phyloP scores from a whole-genome alignment of 2,113 vertebrate species.

The Saguinus imperator region DNA sequence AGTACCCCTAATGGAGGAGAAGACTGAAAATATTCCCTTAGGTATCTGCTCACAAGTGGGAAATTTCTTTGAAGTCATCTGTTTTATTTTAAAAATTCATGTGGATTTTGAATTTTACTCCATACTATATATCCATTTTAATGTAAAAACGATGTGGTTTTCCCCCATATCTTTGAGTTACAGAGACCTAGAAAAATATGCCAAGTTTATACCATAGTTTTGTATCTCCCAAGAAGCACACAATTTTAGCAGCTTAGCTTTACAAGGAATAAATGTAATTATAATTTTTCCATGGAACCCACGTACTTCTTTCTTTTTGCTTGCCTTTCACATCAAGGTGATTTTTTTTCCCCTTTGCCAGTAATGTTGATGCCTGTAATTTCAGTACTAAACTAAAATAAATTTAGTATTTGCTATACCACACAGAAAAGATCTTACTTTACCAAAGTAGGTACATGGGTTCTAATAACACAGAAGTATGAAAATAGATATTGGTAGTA shows the following conservation, averaged over 20 bases:
- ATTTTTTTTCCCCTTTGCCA: background rate
- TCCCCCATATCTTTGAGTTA: slow-evolving; percentile 29
- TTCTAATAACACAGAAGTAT: background rate
- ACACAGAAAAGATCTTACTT: background rate
- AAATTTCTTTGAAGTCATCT: slow-evolving; percentile 66
- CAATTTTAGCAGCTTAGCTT: slow-evolving; percentile 18
- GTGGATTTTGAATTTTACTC: slow-evolving; percentile 48
- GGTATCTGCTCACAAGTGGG: slow-evolving; percentile 36
- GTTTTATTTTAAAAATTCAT: slow-evolving; percentile 69
- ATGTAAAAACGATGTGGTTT: slow-evolving; percentile 59
- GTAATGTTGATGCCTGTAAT: background rate
- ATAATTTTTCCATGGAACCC: background rate
- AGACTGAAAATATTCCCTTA: background rate
- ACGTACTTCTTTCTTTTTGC: slow-evolving; percentile 7
- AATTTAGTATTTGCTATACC: background rate
- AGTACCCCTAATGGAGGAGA: slow-evolving; percentile 48
- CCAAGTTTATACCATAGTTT: slow-evolving; percentile 9
- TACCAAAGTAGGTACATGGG: background rate
- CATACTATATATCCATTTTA: slow-evolving; percentile 55
- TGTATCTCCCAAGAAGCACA: background rate
- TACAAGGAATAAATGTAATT: slow-evolving; percentile 32
- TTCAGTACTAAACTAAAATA: background rate
- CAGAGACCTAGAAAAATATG: slow-evolving; percentile 51
- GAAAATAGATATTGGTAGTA: background rate
- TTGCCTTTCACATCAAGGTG: background rate